A percentile compares a stretch with the other conserved stretches of the same genome.
These are phyloP conservation scores for Acomys russatus DNA, from an alignment of 2,797 vertebrate genomes.

Conservation along the genomic window DNA sequence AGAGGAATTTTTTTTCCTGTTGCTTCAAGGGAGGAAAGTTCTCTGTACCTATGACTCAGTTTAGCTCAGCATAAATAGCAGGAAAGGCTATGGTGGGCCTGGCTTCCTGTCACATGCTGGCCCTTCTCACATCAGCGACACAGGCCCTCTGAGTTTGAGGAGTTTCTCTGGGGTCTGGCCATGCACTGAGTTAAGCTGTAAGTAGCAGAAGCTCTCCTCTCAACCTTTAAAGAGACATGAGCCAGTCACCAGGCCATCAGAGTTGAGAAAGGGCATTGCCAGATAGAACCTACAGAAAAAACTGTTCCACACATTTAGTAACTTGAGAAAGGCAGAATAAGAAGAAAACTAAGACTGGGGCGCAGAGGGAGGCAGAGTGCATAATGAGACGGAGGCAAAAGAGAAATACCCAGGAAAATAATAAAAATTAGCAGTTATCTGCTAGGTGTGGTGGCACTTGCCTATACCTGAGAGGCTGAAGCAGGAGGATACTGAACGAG, in stretches of 20 bases:
- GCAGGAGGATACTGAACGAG: neutral
- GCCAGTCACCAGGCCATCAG: conserved; percentile 1
- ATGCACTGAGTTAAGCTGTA: neutral
- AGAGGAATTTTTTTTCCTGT: neutral
- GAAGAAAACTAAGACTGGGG: neutral
- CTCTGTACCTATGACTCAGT: neutral
- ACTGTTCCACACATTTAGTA: neutral
- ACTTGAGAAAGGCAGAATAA: neutral
- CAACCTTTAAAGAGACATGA: neutral
- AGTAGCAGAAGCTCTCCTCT: conserved; percentile 30
- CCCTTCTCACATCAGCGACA: neutral
- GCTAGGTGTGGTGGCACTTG: neutral
- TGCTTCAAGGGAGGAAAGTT: neutral
- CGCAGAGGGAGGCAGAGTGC: neutral
- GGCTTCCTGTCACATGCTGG: neutral
- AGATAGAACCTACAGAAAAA: neutral
- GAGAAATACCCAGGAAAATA: neutral
- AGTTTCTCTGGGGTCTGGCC: too few species aligned
- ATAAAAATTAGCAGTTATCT: conserved; percentile 2
- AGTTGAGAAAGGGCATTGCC: neutral
- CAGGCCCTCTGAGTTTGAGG: too few species aligned
- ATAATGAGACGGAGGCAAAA: neutral
- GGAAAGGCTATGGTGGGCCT: neutral
- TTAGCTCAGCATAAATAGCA: neutral
- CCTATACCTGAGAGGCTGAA: too few species aligned